Conservation (phyloP, 2,797 vertebrate species). For the Crocidura indochinensis region DNA sequence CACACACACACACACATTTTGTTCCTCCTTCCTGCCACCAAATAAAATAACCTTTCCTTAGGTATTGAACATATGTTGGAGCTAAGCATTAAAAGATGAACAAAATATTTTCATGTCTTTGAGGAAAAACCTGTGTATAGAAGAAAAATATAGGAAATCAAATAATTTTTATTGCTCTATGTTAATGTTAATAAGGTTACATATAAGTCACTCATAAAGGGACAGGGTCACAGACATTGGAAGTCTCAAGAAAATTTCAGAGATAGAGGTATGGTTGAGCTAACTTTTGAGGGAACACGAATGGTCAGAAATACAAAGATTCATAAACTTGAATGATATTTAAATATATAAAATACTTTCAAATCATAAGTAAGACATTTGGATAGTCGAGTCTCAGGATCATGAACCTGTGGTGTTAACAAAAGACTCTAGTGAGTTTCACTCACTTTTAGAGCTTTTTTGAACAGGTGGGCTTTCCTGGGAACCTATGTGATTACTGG, state of each 20-base stretch:
- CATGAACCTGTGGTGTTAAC: neutral
- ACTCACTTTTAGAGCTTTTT: neutral
- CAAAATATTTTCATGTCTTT: neutral
- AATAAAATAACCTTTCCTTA: too few species aligned
- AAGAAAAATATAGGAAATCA: constrained; percentile 23
- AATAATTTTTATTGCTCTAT: neutral
- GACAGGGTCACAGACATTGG: neutral
- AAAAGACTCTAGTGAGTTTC: neutral
- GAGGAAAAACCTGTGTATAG: neutral
- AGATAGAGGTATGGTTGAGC: neutral
- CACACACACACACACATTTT: too few species aligned
- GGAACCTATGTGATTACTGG: neutral
- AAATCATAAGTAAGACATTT: neutral
- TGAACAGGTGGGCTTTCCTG: neutral
- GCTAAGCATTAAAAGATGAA: too few species aligned
- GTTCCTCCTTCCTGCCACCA: too few species aligned
- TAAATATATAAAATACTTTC: neutral
- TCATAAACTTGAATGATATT: constrained; percentile 18
- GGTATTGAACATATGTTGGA: too few species aligned
- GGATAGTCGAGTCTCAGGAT: neutral
- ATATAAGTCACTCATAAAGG: neutral
- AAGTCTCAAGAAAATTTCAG: constrained; percentile 23
- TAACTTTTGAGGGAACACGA: constrained; percentile 6
- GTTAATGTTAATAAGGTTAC: neutral
- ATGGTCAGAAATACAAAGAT: constrained; percentile 18